Conservation (phyloP, 2,797 vertebrate genomes). For the Nasua narica region DNA sequence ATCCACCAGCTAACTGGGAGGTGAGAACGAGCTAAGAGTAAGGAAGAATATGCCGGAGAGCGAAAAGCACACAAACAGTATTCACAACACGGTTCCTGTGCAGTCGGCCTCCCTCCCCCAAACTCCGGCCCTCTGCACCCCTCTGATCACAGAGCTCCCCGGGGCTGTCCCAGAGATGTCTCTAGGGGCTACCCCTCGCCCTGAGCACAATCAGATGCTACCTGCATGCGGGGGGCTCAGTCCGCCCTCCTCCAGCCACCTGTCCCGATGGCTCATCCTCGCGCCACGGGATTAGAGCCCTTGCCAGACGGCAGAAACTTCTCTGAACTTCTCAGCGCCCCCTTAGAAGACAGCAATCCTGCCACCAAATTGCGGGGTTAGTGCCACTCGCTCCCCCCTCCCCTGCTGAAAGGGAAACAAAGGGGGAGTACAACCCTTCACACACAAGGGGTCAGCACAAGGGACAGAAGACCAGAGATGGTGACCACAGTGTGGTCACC, state of each 20-base stretch:
- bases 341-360: background rate
- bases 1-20: background rate
- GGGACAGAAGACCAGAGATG: background rate
- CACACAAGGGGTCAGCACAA: background rate
- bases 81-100: background rate
- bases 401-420: background rate
- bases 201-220: background rate
- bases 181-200: too few relatives aligned
- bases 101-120: background rate
- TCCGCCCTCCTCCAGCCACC: background rate
- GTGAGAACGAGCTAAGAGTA: background rate
- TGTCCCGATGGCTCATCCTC: background rate
- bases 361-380: background rate
- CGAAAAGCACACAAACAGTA: background rate
- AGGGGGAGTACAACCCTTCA: background rate
- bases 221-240: background rate
- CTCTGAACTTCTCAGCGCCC: background rate
- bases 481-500: fast-evolving
- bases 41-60: background rate
- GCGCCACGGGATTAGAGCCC: fast-evolving
- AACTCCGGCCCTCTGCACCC: background rate
- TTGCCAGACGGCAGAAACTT: background rate
- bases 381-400: background rate
- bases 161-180: background rate
- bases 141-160: background rate